Percentiles rank a stretch among this genome's conserved stretches.
These are phyloP conservation scores for Phenacoccus solenopsis DNA, from an alignment of 1,140 invertebrate genomes.

Conservation along the genomic window DNA sequence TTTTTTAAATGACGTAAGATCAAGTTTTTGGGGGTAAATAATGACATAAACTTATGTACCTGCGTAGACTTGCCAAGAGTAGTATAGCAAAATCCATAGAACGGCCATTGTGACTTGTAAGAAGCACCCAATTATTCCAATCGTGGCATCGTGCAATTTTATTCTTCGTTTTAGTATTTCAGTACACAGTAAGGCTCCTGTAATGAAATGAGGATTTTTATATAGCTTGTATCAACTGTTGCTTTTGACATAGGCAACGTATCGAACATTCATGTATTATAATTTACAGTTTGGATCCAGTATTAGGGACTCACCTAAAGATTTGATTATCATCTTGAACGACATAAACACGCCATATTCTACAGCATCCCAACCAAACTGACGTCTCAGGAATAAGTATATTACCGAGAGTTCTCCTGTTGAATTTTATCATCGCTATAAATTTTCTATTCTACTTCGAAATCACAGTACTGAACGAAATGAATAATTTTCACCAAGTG, in stretches of 20 bases:
- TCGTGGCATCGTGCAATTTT: slow-evolving; percentile 24
- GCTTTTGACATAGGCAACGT: too few relatives aligned
- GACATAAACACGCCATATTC: neutral
- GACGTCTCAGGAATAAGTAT: neutral
- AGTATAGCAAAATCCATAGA: slow-evolving; percentile 19
- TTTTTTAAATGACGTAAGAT: too few relatives aligned
- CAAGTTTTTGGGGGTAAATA: neutral
- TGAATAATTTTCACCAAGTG: neutral
- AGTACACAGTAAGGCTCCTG: slow-evolving; percentile 25
- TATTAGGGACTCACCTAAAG: neutral
- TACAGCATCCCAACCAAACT: neutral
- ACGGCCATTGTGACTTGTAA: slow-evolving; percentile 23
- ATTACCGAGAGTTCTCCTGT: neutral
- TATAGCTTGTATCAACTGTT: too few relatives aligned
- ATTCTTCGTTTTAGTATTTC: slow-evolving; percentile 21
- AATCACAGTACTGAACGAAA: too few relatives aligned
- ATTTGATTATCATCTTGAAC: neutral
- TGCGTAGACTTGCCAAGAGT: slow-evolving; percentile 22
- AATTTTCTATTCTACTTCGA: too few relatives aligned
- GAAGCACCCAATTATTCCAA: slow-evolving; percentile 23
- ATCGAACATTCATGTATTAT: too few relatives aligned
- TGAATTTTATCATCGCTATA: too few relatives aligned
- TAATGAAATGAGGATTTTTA: too few relatives aligned
- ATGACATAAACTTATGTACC: slow-evolving; percentile 17
- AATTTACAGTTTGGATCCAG: too few relatives aligned